phyloP scores from a whole-genome alignment of 37 sponge, comb jelly and placozoan species.

The Agelas oroides region DNA sequence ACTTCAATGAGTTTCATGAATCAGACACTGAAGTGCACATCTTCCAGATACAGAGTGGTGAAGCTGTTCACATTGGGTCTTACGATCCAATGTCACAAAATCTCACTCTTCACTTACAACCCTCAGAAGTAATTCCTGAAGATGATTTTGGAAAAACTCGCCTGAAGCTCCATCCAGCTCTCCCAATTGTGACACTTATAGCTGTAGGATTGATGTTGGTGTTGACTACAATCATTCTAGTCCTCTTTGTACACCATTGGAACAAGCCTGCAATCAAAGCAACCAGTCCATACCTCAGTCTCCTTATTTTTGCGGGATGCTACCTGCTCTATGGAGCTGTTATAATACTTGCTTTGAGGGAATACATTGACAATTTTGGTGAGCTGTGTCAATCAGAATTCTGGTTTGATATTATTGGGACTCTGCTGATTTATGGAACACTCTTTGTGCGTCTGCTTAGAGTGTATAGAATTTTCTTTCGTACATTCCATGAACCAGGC shows the following conservation, averaged over 20 bases:
- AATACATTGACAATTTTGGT: constrained; percentile 1
- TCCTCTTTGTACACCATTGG: constrained; percentile 9
- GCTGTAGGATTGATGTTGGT: neutral
- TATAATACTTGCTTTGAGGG: neutral
- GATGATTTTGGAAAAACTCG: constrained; percentile 11
- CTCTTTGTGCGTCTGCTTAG: constrained; percentile 3
- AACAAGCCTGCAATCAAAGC: neutral
- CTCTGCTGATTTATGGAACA: neutral
- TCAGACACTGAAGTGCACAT: neutral
- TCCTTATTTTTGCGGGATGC: no score
- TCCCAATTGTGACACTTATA: no score
- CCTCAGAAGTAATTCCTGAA: neutral
- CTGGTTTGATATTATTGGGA: constrained; percentile 1
- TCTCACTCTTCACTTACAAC: no score
- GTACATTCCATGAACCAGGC: neutral
- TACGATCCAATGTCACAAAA: neutral
- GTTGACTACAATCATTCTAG: neutral
- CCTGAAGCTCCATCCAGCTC: no score
- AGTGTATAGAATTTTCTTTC: neutral
- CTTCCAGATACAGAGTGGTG: constrained; percentile 11
- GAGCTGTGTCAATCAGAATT: neutral
- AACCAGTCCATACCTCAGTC: no score
- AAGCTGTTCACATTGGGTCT: neutral
- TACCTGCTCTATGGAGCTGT: no score
- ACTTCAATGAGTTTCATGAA: constrained; percentile 9